phyloP scores from a whole-genome alignment of 2,113 vertebrate genomes.

The Spheniscus mendiculus region DNA sequence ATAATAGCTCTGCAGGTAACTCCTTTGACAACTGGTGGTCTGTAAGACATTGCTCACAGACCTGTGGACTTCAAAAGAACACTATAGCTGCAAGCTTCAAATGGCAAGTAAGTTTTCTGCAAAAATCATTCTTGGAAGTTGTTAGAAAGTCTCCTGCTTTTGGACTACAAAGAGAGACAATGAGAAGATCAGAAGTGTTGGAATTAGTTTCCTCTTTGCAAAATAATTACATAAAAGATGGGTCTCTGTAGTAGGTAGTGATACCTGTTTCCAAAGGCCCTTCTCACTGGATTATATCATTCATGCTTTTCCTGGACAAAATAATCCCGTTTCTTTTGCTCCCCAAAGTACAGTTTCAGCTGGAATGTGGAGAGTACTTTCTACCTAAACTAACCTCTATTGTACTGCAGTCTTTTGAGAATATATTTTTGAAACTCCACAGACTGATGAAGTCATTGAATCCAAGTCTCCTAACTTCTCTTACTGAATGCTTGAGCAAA shows the following conservation, averaged over 20 bases:
- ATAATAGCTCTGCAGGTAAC: slow-evolving; percentile 15
- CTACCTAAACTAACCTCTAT: neutral
- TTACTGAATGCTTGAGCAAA: neutral
- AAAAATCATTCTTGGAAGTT: neutral
- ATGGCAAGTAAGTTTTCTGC: neutral
- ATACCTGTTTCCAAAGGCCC: neutral
- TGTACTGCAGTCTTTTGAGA: neutral
- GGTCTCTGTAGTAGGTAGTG: neutral
- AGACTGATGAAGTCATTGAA: neutral
- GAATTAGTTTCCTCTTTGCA: slow-evolving; percentile 1
- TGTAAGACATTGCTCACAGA: neutral
- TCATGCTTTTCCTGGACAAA: neutral
- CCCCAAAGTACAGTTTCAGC: neutral
- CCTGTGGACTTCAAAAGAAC: slow-evolving; percentile 22
- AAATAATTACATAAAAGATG: neutral
- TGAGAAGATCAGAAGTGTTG: slow-evolving; percentile 12
- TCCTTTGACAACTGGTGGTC: slow-evolving; percentile 7
- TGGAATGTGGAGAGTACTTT: neutral
- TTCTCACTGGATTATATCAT: neutral
- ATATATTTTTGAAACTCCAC: neutral
- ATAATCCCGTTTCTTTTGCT: neutral
- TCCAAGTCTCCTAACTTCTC: neutral
- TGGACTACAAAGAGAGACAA: neutral
- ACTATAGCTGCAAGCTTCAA: neutral
- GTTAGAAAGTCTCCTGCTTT: neutral